Base-by-base conservation (phyloP, 1,140 invertebrate species). In the Apolygus lucorum region DNA sequence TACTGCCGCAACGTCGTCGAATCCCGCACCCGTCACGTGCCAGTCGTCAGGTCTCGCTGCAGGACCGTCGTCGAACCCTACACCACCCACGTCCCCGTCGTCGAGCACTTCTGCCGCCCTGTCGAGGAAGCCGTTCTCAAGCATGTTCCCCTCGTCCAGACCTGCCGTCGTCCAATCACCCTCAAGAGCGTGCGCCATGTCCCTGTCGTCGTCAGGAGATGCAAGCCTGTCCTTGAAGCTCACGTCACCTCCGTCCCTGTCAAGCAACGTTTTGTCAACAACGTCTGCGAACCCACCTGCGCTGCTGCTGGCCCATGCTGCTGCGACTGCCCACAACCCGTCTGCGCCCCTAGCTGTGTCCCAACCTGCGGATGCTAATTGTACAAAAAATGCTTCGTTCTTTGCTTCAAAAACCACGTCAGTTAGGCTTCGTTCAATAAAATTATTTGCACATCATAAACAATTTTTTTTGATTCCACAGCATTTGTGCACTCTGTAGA, bases 61-160 rank as follows among this genome's bases (percentile, higher is more conserved):
- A 63, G 54, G 24, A 59, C 69, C 14, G 63, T 70, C 24, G 22
- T 66, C 64, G 54, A 70, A 28, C 63, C 63, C 22, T 70, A 70
- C 63, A 70, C 69, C 14, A 17, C n/a, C n/a, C 69, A 70, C 28
- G 64, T 70, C 29, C 69, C 69, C 34, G 28, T 70, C 49, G 27
- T 27, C 34, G 28, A 67, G 27, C 29, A 59, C 8, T 70, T 4
- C 52, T 22, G 42, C n/a, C 34, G 69, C 4, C 69, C 69, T 24
- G 69, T 70, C n/a, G 42, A 67, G 25, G 69, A 70, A 17, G 22
- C 54, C 17, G 25, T 66, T 1, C 14, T 67, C 21, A 66, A 29
- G 27, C 28, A 70, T 62, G 69, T 70, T 17, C 69, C 69, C 14
- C 26, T 67, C 2, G 27, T 70, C 27, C 26, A 70, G 26, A 66